phyloP scores from a whole-genome alignment of 1,140 invertebrate genomes.

The Campoletis sonorensis region DNA sequence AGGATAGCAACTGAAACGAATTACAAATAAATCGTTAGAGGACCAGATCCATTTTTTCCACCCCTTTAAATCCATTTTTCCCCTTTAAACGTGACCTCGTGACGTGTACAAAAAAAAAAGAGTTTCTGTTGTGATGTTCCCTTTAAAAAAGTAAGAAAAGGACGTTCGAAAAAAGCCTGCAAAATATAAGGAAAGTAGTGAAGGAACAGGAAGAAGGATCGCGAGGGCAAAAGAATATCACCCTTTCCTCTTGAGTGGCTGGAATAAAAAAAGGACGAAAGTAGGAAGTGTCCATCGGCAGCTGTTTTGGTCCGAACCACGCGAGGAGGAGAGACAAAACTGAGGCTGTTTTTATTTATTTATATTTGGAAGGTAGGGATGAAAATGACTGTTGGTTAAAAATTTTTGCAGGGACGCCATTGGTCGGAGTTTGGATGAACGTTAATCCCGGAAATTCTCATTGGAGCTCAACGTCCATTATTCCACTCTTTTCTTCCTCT shows the following conservation, averaged over 20 bases:
- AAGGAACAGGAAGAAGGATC: constrained; percentile 44
- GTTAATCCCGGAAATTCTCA: constrained; percentile 52
- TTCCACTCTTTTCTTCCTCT: constrained; percentile 1
- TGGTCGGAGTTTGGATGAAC: constrained; percentile 28
- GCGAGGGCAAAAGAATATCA: not conserved
- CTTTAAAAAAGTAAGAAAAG: constrained; percentile 62
- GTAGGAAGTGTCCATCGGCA: not conserved
- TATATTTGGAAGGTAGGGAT: not conserved
- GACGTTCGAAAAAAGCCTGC: constrained; percentile 25
- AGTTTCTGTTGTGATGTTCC: constrained; percentile 54
- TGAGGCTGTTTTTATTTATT: not conserved
- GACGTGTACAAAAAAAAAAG: constrained; percentile 55
- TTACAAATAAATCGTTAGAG: constrained; percentile 28
- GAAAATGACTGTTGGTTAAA: constrained; percentile 31
- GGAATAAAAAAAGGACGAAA: no score
- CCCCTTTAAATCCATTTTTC: constrained; percentile 40
- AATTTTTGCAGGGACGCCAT: constrained; percentile 17
- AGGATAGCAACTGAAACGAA: constrained; percentile 7
- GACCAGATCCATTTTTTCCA: not conserved
- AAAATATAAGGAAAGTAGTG: constrained; percentile 41
- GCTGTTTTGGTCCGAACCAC: not conserved
- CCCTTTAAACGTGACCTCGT: constrained; percentile 42
- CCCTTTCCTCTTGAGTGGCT: no score
- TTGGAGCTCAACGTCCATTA: constrained; percentile 32
- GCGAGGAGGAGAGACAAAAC: constrained; percentile 22